Conservation (phyloP, 2,113 vertebrate species). For the Bos javanicus region DNA sequence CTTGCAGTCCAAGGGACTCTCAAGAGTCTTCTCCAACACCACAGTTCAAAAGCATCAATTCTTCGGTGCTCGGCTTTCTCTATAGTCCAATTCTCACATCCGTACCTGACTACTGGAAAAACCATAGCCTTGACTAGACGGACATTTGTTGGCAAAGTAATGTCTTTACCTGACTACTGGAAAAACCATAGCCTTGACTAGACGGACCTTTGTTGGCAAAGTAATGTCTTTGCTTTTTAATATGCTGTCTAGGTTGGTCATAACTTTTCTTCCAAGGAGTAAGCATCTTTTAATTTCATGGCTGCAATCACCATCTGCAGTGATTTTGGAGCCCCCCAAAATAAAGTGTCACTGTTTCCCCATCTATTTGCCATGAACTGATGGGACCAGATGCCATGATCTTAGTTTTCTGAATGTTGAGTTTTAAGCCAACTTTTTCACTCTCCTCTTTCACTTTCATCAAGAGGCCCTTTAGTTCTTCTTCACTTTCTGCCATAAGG, state of each 20-base stretch:
- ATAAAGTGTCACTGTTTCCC: not conserved
- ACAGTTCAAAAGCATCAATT: not conserved
- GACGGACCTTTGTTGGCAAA: not conserved
- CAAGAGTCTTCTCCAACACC: not conserved
- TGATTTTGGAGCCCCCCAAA: not conserved
- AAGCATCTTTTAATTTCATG: not conserved
- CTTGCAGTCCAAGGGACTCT: not conserved
- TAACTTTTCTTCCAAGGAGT: not conserved
- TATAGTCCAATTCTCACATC: not conserved
- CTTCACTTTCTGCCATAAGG: not conserved
- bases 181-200: not conserved
- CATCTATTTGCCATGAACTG: not conserved
- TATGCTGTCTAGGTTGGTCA: not conserved
- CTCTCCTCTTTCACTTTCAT: not conserved
- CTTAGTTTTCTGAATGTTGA: not conserved
- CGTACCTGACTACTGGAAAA: not conserved
- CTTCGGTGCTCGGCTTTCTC: accelerated
- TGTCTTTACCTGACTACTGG: not conserved
- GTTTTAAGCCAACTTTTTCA: not conserved
- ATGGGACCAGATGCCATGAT: not conserved
- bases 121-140: not conserved
- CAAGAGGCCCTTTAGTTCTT: not conserved
- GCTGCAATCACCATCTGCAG: not conserved
- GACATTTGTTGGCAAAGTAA: not conserved
- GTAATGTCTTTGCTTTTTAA: not conserved